phyloP scores from a whole-genome alignment of 1,140 invertebrate species.

The Saccostrea echinata region DNA sequence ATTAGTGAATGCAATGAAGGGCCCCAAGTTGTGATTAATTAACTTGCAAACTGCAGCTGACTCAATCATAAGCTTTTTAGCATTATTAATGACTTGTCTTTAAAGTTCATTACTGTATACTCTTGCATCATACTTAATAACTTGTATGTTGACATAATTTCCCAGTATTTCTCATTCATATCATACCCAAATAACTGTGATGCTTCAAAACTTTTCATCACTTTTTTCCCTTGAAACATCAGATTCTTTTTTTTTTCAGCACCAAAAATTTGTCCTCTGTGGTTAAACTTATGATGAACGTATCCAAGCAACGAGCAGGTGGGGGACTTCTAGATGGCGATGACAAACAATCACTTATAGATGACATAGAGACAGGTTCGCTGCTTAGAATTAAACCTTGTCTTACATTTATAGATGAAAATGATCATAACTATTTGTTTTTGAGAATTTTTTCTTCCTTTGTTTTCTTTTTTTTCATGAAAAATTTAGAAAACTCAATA shows the following conservation, averaged over 20 bases:
- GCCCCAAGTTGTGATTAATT: too few relatives aligned
- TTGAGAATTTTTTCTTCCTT: too few relatives aligned
- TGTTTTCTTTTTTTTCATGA: too few relatives aligned
- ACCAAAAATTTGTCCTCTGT: constrained; percentile 66
- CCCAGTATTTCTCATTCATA: too few relatives aligned
- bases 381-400: too few relatives aligned
- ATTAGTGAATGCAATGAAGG: too few relatives aligned
- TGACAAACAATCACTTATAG: constrained; percentile 67
- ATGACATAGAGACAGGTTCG: constrained; percentile 68
- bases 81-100: background rate
- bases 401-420: too few relatives aligned
- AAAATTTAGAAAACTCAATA: too few relatives aligned
- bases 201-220: too few relatives aligned
- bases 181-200: background rate
- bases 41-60: background rate
- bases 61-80: background rate
- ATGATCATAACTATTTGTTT: too few relatives aligned
- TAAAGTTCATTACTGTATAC: background rate
- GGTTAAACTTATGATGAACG: constrained; percentile 67
- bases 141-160: too few relatives aligned
- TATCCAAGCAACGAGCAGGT: constrained; percentile 56
- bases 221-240: too few relatives aligned
- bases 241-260: background rate
- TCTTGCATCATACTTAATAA: background rate
- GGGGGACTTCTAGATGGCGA: constrained; percentile 54